These are phyloP conservation scores for Drosophila meridionalis DNA, from an alignment of 2,888 invertebrate species.

Conservation along the genomic window DNA sequence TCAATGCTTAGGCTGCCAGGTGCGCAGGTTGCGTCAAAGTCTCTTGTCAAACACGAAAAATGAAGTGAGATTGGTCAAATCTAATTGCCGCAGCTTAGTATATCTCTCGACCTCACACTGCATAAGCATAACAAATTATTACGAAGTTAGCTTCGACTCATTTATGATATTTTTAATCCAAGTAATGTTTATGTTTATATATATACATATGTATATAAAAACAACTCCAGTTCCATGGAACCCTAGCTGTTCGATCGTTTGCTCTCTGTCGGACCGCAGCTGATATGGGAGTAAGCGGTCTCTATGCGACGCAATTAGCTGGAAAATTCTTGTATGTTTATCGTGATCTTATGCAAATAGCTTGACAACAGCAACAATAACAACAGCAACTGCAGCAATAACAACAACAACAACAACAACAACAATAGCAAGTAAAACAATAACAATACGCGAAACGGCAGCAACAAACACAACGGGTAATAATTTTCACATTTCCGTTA, in stretches of 20 bases:
- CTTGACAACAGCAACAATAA: conserved; percentile 11
- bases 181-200: neutral
- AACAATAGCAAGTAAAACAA: conserved; percentile 9
- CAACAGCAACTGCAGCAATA: conserved; percentile 22
- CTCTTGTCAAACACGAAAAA: no score
- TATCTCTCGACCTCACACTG: neutral
- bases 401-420: conserved; percentile 17
- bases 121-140: neutral
- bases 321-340: conserved; percentile 6
- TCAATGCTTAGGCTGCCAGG: no score
- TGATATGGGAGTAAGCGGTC: neutral
- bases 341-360: conserved; percentile 60
- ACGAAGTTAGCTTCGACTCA: neutral
- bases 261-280: neutral
- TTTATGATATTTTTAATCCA: neutral
- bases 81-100: no score
- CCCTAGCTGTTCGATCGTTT: neutral
- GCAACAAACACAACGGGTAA: conserved; percentile 59
- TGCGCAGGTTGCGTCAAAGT: no score
- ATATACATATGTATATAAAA: neutral
- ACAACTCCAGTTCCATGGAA: neutral
- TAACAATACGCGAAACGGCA: conserved; percentile 22
- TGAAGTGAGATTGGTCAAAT: no score
- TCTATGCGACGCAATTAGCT: conserved; percentile 6
- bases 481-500: conserved; percentile 78